Conservation (phyloP, 1,140 invertebrate species). For the Drosophila saltans region DNA sequence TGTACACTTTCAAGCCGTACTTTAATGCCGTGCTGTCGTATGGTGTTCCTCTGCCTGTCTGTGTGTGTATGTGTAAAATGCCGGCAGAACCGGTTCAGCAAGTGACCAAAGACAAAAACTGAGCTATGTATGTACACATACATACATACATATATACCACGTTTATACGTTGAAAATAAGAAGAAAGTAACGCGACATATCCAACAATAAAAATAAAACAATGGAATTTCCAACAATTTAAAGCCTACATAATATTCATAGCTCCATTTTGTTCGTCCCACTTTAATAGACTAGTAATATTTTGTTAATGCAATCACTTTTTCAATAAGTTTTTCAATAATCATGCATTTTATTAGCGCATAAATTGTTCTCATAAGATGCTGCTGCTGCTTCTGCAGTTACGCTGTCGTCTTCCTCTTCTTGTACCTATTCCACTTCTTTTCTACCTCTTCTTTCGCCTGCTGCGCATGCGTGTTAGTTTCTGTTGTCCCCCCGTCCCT, state of each 20-base stretch:
- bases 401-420: background rate
- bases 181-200: slow-evolving; percentile 9
- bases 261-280: too few species aligned
- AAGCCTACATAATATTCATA: too few species aligned
- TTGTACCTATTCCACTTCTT: slow-evolving; percentile 13
- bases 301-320: background rate
- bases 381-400: background rate
- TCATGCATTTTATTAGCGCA: slow-evolving; percentile 2
- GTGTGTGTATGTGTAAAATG: slow-evolving; percentile 52
- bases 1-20: slow-evolving; percentile 44
- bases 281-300: slow-evolving; percentile 3
- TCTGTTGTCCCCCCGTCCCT: slow-evolving; percentile 12
- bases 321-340: background rate
- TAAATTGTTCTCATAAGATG: background rate
- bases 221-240: too few species aligned
- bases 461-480: slow-evolving; percentile 32
- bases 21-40: slow-evolving; percentile 16
- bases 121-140: background rate
- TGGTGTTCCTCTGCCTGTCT: background rate
- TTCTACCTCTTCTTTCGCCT: background rate
- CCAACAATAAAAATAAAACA: too few species aligned
- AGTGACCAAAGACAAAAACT: slow-evolving; percentile 64
- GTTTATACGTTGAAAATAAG: slow-evolving; percentile 12
- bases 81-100: slow-evolving; percentile 77
- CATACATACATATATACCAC: background rate